phyloP scores from a whole-genome alignment of 2,888 invertebrate species.

The Mycalesis mineus region DNA sequence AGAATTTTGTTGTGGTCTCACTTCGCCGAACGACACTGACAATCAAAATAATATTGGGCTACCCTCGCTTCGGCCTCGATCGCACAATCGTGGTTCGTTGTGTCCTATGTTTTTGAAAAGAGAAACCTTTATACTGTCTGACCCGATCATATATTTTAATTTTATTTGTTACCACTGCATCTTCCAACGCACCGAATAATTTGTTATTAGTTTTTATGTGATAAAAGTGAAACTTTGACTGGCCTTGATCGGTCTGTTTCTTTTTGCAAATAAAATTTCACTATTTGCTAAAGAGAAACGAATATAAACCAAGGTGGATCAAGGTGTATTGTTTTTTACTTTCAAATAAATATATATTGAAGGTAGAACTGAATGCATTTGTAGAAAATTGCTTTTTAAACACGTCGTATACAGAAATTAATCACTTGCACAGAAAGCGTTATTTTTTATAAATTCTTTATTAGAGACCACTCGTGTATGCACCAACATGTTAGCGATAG shows the following conservation, averaged over 20 bases:
- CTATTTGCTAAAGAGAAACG: not conserved
- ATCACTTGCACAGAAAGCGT: constrained; percentile 8
- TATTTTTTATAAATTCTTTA: constrained; percentile 2
- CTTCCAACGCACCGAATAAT: constrained; percentile 16
- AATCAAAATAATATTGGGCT: constrained; percentile 78
- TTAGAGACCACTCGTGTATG: constrained; percentile 5
- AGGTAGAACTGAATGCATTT: constrained; percentile 15
- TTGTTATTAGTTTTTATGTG: constrained; percentile 3
- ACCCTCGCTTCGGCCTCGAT: constrained; percentile 73
- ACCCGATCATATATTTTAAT: constrained; percentile 13
- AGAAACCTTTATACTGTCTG: constrained; percentile 54
- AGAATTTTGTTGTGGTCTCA: constrained; percentile 92
- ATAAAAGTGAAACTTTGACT: constrained; percentile 13
- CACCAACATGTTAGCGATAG: too few relatives aligned
- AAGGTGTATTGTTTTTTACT: constrained; percentile 9
- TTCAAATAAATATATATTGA: constrained; percentile 5
- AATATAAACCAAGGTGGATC: constrained; percentile 11
- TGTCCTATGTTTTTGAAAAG: constrained; percentile 76
- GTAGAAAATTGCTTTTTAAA: constrained; percentile 18
- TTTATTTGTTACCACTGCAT: constrained; percentile 24
- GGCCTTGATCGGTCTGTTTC: constrained; percentile 7
- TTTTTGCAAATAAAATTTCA: constrained; percentile 4
- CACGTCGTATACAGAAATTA: constrained; percentile 8
- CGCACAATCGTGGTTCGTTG: constrained; percentile 81
- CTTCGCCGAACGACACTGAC: constrained; percentile 86